Base-by-base conservation (phyloP, 1,140 invertebrate species). In the Eubasilissa regina region DNA sequence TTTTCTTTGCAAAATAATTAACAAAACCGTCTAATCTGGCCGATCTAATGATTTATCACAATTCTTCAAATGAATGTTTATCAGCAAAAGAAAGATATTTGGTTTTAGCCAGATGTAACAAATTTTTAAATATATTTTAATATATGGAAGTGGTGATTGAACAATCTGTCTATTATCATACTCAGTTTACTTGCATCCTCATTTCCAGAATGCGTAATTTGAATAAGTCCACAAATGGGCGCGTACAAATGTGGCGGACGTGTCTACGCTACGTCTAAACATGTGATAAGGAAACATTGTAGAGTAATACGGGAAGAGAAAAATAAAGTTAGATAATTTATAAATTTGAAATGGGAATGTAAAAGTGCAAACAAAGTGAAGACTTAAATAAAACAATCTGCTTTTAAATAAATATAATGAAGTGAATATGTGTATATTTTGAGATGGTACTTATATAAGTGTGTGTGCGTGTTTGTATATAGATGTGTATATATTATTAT, bases 371-470 rank as follows among this genome's bases (percentile, higher is more conserved):
- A 75, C 15, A 35, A 21, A 25, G 53, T 45, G 43, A 12, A 3
- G 25, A 35, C 25, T 35, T n/a, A 35, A 35, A 35, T 51, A 43
- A 44, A 62, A 21, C 35, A 56, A 43, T 60, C 56, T 66, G 58
- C 17, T 47, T 25, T 60, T 77, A 48, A 62, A 62, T 25, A 21
- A 62, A 60, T 58, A 64, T 15, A 64, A 77, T 47, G 45, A 53
- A 17, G 58, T 64, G 75, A 77, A 77, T 77, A 48, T 77, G 56
- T 64, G 51, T 25, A 64, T 64, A 47, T 64, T 64, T 48, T 51
- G 75, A 64, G 62, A 48, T 17, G 56, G 35, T 77, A 44, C 53
- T 43, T 53, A 25, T 53, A 73, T 15, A 77, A 66, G 45, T 45
- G 44, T 53, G 44, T n/a, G 25, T 47, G 68, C 58, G 48, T 35